Conservation (phyloP, 2,797 vertebrate genomes). For the Molothrus ater region DNA sequence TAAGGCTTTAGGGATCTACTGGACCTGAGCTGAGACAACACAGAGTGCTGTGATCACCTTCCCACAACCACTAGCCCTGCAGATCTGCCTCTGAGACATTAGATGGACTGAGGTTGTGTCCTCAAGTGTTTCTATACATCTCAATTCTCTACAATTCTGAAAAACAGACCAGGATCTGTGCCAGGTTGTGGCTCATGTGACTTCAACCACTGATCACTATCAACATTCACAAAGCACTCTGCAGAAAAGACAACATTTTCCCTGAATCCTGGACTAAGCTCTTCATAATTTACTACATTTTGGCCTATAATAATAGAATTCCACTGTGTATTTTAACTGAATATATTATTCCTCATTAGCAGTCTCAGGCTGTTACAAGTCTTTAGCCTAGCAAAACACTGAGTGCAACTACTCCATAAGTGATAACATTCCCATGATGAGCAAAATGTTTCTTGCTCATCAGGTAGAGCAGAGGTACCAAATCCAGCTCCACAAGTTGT, state of each 20-base stretch:
- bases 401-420: not conserved
- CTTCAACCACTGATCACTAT: not conserved
- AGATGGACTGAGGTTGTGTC: not conserved
- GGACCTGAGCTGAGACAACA: not conserved
- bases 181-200: not conserved
- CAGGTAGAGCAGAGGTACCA: not conserved
- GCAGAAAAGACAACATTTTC: not conserved
- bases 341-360: constrained; percentile 19
- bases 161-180: not conserved
- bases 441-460: not conserved
- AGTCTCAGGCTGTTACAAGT: not conserved
- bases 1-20: not conserved
- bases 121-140: not conserved
- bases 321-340: constrained; percentile 18
- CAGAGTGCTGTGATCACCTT: not conserved
- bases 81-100: not conserved
- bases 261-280: not conserved
- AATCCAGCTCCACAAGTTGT: not conserved
- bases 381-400: not conserved
- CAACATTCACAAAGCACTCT: not conserved
- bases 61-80: not conserved
- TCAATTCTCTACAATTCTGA: not conserved
- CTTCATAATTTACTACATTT: not conserved
- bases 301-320: constrained; percentile 10
- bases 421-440: not conserved